A percentile compares a stretch with the other conserved stretches of the same genome.
These are phyloP conservation scores for Rhyacophila evoluta DNA, from an alignment of 2,888 invertebrate species.

Conservation along the genomic window DNA sequence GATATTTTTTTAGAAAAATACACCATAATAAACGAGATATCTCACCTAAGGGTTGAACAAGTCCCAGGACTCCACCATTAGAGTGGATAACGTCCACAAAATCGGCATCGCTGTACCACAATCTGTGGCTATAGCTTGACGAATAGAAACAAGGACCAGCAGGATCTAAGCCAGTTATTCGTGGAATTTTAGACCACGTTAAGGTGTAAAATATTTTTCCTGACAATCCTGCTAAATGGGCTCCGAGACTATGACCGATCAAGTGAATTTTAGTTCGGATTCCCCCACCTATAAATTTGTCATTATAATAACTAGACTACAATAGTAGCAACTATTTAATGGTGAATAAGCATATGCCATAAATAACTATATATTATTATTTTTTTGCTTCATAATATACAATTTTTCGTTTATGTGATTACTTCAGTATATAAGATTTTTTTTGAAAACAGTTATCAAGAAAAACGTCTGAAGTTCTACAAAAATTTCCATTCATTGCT, in stretches of 20 bases:
- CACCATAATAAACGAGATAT: not conserved
- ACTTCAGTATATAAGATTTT: no score
- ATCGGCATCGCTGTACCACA: slow-evolving; percentile 35
- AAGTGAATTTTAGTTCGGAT: slow-evolving; percentile 28
- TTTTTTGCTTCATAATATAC: no score
- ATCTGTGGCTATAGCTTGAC: not conserved
- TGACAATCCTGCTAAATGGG: slow-evolving; percentile 40
- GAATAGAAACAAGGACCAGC: slow-evolving; percentile 52
- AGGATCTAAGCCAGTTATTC: slow-evolving; percentile 40
- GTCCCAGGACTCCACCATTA: slow-evolving; percentile 39
- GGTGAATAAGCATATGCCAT: no score
- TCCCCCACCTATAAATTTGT: slow-evolving; percentile 28
- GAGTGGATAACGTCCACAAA: slow-evolving; percentile 49
- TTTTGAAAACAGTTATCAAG: no score
- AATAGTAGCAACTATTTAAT: not conserved
- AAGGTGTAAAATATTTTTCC: slow-evolving; percentile 7
- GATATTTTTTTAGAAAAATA: no score
- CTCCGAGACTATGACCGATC: slow-evolving; percentile 45
- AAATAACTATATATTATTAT: no score
- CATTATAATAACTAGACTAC: not conserved
- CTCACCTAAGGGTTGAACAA: slow-evolving; percentile 36
- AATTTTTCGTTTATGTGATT: no score
- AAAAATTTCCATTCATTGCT: no score
- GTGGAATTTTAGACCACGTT: slow-evolving; percentile 43
- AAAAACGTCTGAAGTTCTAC: no score